A percentile compares a stretch with the other conserved stretches of the same genome.
phyloP scores from a whole-genome alignment of 2,797 vertebrate genomes.

The Dryobates pubescens region DNA sequence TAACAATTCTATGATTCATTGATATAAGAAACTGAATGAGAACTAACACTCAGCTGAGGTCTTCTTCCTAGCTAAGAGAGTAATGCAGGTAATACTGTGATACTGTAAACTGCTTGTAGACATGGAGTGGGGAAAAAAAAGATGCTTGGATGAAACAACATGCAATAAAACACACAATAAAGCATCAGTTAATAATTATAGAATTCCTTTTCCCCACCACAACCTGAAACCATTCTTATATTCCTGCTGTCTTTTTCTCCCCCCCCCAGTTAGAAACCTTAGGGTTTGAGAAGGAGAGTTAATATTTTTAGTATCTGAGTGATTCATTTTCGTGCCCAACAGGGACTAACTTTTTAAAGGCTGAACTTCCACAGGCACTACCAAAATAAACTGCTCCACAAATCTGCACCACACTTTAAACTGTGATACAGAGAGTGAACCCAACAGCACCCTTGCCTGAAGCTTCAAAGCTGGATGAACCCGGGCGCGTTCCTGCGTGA shows the following conservation, averaged over 20 bases:
- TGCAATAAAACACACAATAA: background rate
- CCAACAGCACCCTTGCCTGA: background rate
- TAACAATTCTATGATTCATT: too few relatives aligned
- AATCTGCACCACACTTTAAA: background rate
- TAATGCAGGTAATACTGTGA: background rate
- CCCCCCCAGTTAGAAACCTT: background rate
- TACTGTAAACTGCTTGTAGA: background rate
- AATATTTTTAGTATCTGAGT: background rate
- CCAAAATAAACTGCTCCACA: background rate
- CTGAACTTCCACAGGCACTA: background rate
- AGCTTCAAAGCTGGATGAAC: background rate
- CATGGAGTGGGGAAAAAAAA: background rate
- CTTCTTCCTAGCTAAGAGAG: background rate
- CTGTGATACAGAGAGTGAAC: background rate
- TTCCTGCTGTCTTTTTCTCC: background rate
- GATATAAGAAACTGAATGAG: background rate
- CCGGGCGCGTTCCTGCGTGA: too few relatives aligned
- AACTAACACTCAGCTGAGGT: background rate
- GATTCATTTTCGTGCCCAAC: background rate
- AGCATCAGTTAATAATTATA: background rate
- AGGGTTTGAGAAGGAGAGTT: background rate
- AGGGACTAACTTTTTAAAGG: background rate
- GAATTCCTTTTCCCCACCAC: fast-evolving
- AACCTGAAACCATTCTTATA: background rate
- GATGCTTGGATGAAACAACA: background rate